Conservation (phyloP, 2,888 invertebrate species). For the Meiosimyza decipiens region DNA sequence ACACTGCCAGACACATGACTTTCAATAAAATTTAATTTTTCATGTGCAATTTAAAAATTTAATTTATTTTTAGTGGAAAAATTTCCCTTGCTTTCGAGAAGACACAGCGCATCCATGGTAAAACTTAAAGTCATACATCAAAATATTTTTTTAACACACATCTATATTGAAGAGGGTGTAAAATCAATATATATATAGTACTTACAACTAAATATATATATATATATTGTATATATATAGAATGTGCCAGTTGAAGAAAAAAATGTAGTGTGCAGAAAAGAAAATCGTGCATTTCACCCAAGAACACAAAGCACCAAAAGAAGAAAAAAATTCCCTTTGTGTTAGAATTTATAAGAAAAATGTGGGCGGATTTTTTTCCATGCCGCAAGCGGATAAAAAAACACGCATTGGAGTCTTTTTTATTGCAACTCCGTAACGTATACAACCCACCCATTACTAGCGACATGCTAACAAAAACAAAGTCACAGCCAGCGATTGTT, state of each 20-base stretch:
- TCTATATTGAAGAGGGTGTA: conserved; percentile 1
- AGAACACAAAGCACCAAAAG: neutral
- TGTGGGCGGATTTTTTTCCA: conserved; percentile 36
- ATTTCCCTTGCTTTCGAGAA: neutral
- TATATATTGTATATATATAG: conserved; percentile 19
- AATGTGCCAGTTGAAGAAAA: neutral
- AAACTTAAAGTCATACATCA: too few species aligned
- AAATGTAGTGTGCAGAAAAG: neutral
- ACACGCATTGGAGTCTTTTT: conserved; percentile 31
- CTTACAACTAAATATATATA: neutral
- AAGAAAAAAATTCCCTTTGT: conserved; percentile 25
- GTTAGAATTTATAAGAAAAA: conserved; percentile 30
- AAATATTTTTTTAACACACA: neutral
- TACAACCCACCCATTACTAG: neutral
- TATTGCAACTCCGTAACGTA: conserved; percentile 26
- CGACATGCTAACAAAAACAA: neutral
- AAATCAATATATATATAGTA: conserved; percentile 21
- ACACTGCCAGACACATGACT: conserved; percentile 45
- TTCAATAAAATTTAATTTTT: conserved; percentile 54
- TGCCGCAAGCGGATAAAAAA: conserved; percentile 35
- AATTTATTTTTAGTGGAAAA: conserved; percentile 8
- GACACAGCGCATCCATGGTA: neutral
- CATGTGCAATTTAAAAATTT: neutral
- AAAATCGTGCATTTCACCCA: neutral
- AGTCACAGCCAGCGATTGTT: neutral